Percentiles rank a stretch among this genome's conserved stretches.
Evolutionary conservation across 2,888 invertebrate genomes (phyloP).

Genomic region (Standfussiana lucernea): DNA sequence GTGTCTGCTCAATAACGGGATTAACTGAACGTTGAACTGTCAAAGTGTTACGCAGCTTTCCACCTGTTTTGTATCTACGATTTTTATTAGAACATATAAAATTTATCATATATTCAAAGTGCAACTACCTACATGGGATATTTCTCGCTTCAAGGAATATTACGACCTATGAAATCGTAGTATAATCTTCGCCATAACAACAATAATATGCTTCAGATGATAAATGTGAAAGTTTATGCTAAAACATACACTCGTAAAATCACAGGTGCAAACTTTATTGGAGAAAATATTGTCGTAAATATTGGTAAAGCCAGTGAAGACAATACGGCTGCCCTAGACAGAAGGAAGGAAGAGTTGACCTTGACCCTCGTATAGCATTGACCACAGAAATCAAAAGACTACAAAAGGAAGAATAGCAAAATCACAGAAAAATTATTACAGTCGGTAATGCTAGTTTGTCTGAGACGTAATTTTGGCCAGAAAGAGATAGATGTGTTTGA

Average conservation of each 20-base stretch:
- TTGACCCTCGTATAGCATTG: not conserved
- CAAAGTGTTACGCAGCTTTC: not conserved
- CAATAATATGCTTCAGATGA: conserved; percentile 15
- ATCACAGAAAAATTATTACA: not conserved
- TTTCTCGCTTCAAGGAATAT: conserved; percentile 32
- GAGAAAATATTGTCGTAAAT: conserved; percentile 37
- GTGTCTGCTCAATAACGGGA: not conserved
- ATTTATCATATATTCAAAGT: conserved; percentile 22
- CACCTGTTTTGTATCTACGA: not conserved
- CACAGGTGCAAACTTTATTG: conserved; percentile 8
- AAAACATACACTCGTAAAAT: conserved; percentile 43
- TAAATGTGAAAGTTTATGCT: conserved; percentile 46
- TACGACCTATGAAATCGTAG: conserved; percentile 33
- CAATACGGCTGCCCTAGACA: not conserved
- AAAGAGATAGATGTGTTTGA: not conserved
- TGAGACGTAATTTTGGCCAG: not conserved
- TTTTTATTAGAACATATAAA: conserved; percentile 14
- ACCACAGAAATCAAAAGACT: not conserved
- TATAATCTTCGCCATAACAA: conserved; percentile 33
- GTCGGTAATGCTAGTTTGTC: not conserved
- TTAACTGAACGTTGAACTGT: not conserved
- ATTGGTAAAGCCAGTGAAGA: conserved; percentile 4
- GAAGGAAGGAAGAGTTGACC: not conserved
- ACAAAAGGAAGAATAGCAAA: not conserved
- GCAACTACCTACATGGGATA: not conserved